A percentile compares a stretch with the other conserved stretches of the same genome.
These are phyloP conservation scores for Tetrapedia diversipes DNA, from an alignment of 2,888 invertebrate genomes.

Conservation along the genomic window DNA sequence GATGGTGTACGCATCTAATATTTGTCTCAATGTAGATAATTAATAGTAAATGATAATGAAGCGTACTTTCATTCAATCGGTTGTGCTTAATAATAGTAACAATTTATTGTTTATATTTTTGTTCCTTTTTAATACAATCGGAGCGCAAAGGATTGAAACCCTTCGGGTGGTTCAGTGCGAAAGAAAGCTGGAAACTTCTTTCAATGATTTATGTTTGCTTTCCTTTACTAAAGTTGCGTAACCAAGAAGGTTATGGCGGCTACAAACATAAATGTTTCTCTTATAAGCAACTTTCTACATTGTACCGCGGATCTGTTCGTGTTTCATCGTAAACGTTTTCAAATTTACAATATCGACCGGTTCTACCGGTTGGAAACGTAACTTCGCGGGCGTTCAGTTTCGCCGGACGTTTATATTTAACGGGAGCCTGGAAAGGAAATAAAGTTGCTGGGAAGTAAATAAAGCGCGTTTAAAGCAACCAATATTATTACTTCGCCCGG, in stretches of 20 bases:
- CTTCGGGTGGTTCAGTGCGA: conserved; percentile 5
- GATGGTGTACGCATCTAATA: no score
- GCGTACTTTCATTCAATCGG: no score
- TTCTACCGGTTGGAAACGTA: not conserved
- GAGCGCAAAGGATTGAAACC: conserved; percentile 25
- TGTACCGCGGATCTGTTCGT: not conserved
- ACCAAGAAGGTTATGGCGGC: not conserved
- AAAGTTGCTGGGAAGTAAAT: conserved; percentile 2
- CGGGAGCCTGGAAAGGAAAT: conserved; percentile 6
- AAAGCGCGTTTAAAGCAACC: conserved; percentile 1
- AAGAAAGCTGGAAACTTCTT: not conserved
- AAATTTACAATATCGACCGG: no score
- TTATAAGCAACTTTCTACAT: not conserved
- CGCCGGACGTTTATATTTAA: conserved; percentile 1
- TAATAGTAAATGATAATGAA: no score
- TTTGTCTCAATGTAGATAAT: no score
- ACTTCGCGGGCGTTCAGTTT: not conserved
- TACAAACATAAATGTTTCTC: no score
- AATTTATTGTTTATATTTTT: no score
- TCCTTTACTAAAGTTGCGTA: not conserved
- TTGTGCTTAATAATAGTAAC: no score
- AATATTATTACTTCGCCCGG: conserved; percentile 31
- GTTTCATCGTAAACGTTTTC: not conserved
- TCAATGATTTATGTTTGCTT: not conserved
- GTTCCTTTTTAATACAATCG: not conserved